phyloP scores from a whole-genome alignment of 2,113 vertebrate genomes.

The Meleagris gallopavo region DNA sequence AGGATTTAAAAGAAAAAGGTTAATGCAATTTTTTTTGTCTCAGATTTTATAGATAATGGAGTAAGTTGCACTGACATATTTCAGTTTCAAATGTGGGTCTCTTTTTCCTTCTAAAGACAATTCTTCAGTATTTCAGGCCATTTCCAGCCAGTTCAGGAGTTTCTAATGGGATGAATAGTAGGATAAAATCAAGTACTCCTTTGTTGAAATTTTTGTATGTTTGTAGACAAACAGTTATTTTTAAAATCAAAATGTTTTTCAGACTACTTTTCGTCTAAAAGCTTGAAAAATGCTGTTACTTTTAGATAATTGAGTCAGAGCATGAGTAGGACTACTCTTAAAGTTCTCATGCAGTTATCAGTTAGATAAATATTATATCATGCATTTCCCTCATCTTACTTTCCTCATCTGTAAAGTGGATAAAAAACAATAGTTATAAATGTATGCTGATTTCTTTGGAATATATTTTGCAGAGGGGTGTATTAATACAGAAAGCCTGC shows the following conservation, averaged over 20 bases:
- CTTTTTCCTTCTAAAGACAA: neutral
- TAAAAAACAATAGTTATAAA: neutral
- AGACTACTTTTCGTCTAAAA: neutral
- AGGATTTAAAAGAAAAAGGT: neutral
- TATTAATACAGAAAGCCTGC: neutral
- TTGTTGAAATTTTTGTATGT: neutral
- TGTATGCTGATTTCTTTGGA: neutral
- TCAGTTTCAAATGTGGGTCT: neutral
- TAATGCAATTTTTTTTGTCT: neutral
- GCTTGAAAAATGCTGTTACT: neutral
- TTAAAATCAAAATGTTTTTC: neutral
- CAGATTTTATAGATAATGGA: neutral
- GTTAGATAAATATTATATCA: neutral
- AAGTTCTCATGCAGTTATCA: neutral
- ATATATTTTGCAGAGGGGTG: no score
- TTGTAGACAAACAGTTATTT: neutral
- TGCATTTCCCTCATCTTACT: neutral
- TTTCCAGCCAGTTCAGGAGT: neutral
- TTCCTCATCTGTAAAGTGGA: neutral
- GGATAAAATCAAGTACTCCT: neutral
- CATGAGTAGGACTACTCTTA: neutral
- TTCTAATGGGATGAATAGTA: neutral
- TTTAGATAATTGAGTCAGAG: neutral
- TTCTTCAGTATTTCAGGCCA: neutral
- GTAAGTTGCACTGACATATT: neutral